Evolutionary conservation across 2,888 invertebrate species (phyloP), one percentile per base, ranked within the genome.

Genomic region (Nasonovia ribisnigri): DNA sequence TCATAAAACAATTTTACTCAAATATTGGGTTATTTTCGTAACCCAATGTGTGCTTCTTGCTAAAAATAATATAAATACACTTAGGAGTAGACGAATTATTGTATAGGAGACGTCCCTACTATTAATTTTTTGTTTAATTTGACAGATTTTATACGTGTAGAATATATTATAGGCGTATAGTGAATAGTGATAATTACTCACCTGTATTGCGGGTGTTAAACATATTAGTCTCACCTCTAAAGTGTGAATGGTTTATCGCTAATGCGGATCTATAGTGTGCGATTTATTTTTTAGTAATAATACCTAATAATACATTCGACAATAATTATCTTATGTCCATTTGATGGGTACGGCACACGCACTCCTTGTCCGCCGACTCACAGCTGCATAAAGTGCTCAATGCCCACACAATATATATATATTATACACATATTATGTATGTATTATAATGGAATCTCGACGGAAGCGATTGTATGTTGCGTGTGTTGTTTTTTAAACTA

Each of bases 401-500:
- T 11, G 6, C n/a, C 29, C n/a, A n/a, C n/a, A 67, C n/a, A n/a
- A 13, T 29, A 29, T 67, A 13, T 6, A 77, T 36, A 67, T 36
- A n/a, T 36, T 36, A 8, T 42, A 77, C 20, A 57, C 26, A 57
- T 57, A 57, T 57, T 51, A 46, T 46, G 46, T 10, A 46, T 51
- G 5, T 54, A 84, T 51, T 36, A 88, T 51, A 26, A 51, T 88
- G 48, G 88, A 51, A 88, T 51, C 10, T 88, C 51, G 88, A 88
- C 51, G 88, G 51, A 51, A 51, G 24, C 24, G 36, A 77, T 51
- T 26, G 51, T n/a, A 36, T 26, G 51, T 8, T 24, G 10, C 36
- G 51, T 51, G 51, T 51, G 51, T 88, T 88, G 36, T 88, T 10
- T 88, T 88, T 88, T 88, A 88, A 88, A 88, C 51, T 51, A 51